Conservation (phyloP, 2,113 vertebrate genomes). For the Callaeas wilsoni region DNA sequence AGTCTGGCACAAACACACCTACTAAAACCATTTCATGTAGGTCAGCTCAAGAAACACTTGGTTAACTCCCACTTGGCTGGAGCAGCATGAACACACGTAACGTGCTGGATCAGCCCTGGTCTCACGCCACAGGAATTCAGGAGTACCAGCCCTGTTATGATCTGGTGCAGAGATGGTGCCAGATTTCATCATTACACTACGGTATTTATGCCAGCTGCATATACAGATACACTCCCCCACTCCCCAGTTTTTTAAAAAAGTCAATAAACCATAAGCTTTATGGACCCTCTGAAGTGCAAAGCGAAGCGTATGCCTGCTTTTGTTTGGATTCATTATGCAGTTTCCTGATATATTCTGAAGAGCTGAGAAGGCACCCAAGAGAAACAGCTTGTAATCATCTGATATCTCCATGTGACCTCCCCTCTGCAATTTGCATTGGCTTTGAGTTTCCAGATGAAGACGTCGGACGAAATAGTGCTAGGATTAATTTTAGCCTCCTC, state of each 20-base stretch:
- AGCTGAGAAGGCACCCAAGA: background rate
- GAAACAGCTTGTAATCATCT: slow-evolving; percentile 2
- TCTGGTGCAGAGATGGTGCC: background rate
- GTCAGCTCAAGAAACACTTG: background rate
- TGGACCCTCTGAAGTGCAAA: background rate
- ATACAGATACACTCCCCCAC: background rate
- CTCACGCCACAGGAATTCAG: background rate
- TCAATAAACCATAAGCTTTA: background rate
- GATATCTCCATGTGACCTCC: slow-evolving; percentile 17
- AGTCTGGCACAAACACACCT: background rate
- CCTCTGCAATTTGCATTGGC: background rate
- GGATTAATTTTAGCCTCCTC: slow-evolving; percentile 40
- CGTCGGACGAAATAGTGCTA: background rate
- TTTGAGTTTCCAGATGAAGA: background rate
- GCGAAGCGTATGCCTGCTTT: background rate
- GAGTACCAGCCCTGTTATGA: background rate
- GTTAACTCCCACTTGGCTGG: background rate
- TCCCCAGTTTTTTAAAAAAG: background rate
- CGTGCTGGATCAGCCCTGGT: background rate
- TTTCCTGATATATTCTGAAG: background rate
- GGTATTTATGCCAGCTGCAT: background rate
- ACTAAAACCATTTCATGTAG: background rate
- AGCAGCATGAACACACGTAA: fast-evolving
- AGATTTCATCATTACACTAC: background rate
- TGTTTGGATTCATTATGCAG: background rate